These are phyloP conservation scores for Shargacucullia verbasci DNA, from an alignment of 2,888 invertebrate species.

Conservation along the genomic window DNA sequence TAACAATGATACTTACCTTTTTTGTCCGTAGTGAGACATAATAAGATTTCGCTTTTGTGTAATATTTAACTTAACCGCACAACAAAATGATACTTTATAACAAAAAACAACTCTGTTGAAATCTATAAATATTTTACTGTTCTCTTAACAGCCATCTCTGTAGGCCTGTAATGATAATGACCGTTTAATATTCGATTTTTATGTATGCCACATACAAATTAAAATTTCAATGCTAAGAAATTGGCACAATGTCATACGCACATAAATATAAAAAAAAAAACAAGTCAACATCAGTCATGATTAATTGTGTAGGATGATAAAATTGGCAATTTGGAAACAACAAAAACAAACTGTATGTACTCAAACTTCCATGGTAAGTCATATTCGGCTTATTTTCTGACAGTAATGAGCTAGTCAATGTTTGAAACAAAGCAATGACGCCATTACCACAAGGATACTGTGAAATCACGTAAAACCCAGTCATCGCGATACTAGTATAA, in stretches of 20 bases:
- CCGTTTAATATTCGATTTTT: constrained; percentile 35
- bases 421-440: constrained; percentile 44
- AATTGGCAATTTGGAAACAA: not conserved
- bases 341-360: not conserved
- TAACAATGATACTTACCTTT: no score
- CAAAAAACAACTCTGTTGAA: constrained; percentile 14
- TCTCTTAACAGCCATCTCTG: constrained; percentile 12
- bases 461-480: constrained; percentile 59
- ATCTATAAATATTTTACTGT: constrained; percentile 28
- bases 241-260: constrained; percentile 20
- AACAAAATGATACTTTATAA: constrained; percentile 23
- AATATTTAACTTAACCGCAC: constrained; percentile 8
- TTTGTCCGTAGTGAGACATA: not conserved
- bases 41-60: constrained; percentile 3
- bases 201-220: constrained; percentile 14
- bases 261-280: constrained; percentile 6
- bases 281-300: not conserved
- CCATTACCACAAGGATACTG: constrained; percentile 46
- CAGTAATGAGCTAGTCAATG: constrained; percentile 17
- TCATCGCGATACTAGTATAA: constrained; percentile 50
- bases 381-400: constrained; percentile 5
- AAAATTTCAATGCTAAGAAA: constrained; percentile 24
- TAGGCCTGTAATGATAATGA: constrained; percentile 26
- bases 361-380: constrained; percentile 1
- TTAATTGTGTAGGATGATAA: not conserved